Base-by-base conservation (phyloP, 2,888 invertebrate species). In the Tetragonisca angustula region DNA sequence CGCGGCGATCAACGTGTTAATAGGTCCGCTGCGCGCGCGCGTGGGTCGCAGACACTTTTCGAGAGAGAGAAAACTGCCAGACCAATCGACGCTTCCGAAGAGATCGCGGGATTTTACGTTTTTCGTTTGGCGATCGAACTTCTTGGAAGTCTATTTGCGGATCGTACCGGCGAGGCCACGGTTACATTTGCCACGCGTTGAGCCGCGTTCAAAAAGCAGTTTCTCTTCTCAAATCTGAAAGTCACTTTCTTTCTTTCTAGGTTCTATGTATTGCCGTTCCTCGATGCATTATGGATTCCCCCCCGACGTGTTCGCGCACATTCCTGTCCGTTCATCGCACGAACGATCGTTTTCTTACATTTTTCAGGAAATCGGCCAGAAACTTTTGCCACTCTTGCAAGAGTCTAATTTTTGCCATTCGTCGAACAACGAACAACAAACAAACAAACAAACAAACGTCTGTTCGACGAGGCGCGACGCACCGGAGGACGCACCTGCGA, bases 401-500 rank as follows among this genome's bases (percentile, higher is more conserved):
- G 0, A 36, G 6, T 62, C 27, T 19, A 11, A 19, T 27, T 9
- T 62, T 6, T 4, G 11, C 32, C 21, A 19, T 4, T 32, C 32
- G 32, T 32, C 36, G 5, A 36, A 9, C 36, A 36, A 36, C 36
- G 36, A 36, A 36, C 36, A 36, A 36, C 36, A 5, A 21, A 32
- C 21, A 43, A 61, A 79, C 59, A 61, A 52, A 19, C 32, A 19
- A 32, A 32, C 32, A 32, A 32, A 32, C 17, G 43, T 32, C 32
- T 36, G n/a, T 36, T 65, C 24, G 17, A 15, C 36, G 73, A 78
- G 32, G 67, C 32, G n/a, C 71, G 75, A 62, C 32, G 54, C 32
- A 49, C 43, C 24, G 21, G 36, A 67, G 69, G 84, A 76, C 83
- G 72, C 85, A 87, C 87, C 87, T 87, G 87, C 78, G 61, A 67